These are phyloP conservation scores for Ctenopoma multispine DNA, from an alignment of 2,797 vertebrate genomes.

Conservation along the genomic window DNA sequence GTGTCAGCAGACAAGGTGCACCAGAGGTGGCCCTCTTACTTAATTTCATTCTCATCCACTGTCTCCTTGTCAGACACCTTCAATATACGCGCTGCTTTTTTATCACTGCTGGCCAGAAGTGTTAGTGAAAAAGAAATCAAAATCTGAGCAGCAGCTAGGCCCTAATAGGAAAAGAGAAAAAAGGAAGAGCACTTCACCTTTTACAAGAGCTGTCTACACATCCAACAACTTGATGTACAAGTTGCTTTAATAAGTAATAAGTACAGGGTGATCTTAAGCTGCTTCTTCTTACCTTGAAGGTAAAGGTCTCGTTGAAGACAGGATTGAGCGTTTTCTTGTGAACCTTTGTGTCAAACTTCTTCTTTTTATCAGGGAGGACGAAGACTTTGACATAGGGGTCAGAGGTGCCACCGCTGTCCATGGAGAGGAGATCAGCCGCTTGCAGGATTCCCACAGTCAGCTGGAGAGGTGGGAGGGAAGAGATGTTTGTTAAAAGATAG, in stretches of 20 bases:
- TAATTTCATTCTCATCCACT: conserved; percentile 71
- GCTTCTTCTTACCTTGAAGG: conserved; percentile 90
- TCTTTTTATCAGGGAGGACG: conserved; percentile 98
- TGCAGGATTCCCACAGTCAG: conserved; percentile 96
- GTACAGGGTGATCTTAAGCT: not conserved
- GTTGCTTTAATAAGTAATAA: conserved; percentile 53
- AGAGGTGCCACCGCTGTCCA: conserved; percentile 97
- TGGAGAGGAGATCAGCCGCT: conserved; percentile 94
- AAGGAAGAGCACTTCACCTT: conserved; percentile 16
- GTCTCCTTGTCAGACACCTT: conserved; percentile 68
- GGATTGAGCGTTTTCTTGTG: conserved; percentile 98
- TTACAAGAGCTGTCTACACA: conserved; percentile 15
- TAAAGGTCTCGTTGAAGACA: conserved; percentile 95
- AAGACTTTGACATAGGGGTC: conserved; percentile 97
- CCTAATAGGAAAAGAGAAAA: conserved; percentile 6
- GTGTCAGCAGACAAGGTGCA: conserved; percentile 67
- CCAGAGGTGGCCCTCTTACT: conserved; percentile 69
- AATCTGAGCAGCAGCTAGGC: conserved; percentile 21
- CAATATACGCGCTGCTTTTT: conserved; percentile 53
- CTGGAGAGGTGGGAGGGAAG: conserved; percentile 71
- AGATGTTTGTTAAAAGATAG: not conserved
- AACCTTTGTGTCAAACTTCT: conserved; percentile 97
- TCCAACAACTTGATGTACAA: conserved; percentile 22
- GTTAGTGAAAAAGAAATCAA: conserved; percentile 24
- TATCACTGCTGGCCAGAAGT: conserved; percentile 42